A percentile compares a stretch with the other conserved stretches of the same genome.
phyloP scores from a whole-genome alignment of 2,113 vertebrate species.

The Scolopax mira region DNA sequence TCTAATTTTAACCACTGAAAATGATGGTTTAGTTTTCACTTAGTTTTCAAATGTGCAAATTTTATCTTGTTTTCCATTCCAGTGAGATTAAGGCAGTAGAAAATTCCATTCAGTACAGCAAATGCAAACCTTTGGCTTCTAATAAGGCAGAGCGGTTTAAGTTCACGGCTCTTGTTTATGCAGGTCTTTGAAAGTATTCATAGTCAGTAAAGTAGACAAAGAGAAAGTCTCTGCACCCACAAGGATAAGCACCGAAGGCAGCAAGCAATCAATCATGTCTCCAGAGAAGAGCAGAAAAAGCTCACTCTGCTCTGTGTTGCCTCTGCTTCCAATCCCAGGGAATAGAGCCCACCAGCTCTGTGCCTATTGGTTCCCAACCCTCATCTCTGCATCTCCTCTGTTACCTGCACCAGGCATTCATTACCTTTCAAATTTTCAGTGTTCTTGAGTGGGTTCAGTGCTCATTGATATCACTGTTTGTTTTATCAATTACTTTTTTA shows the following conservation, averaged over 20 bases:
- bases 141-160: not conserved
- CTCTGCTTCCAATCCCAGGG: not conserved
- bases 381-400: not conserved
- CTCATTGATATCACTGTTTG: not conserved
- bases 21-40: not conserved
- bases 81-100: not conserved
- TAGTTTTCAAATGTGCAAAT: not conserved
- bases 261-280: not conserved
- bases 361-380: fast-evolving
- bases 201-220: not conserved
- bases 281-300: not conserved
- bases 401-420: not conserved
- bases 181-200: not conserved
- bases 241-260: not conserved
- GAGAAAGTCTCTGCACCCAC: not conserved
- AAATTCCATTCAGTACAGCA: not conserved
- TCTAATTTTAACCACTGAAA: not conserved
- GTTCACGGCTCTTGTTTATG: not conserved
- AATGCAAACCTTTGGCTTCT: not conserved
- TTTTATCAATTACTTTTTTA: not conserved
- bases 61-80: not conserved
- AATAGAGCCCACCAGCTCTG: not conserved
- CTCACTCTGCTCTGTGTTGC: not conserved
- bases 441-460: not conserved
- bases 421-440: not conserved